Evolutionary conservation across 2,797 vertebrate genomes (phyloP).

Genomic region (Phrynocephalus vlangalii): DNA sequence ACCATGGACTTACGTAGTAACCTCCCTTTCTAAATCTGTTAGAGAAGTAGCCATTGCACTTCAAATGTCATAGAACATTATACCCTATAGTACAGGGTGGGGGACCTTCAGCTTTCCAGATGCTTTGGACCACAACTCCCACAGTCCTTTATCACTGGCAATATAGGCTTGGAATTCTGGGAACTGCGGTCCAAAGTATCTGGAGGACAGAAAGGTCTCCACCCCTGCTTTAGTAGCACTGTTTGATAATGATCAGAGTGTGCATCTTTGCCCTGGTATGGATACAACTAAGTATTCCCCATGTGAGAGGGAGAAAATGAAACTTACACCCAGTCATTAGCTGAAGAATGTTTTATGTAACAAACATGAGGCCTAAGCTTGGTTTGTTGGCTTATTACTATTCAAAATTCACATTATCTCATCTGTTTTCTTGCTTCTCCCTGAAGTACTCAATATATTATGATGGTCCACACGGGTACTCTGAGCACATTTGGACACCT

Average conservation of each 20-base stretch:
- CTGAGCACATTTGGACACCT: background rate
- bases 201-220: no score
- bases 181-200: no score
- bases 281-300: background rate
- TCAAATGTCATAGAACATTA: no score
- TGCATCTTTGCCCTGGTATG: background rate
- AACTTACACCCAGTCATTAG: background rate
- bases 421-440: background rate
- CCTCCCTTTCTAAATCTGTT: no score
- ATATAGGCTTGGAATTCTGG: no score
- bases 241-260: background rate
- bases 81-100: no score
- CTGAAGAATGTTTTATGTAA: background rate
- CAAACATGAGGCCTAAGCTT: background rate
- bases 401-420: background rate
- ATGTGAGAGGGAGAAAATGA: background rate
- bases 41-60: no score
- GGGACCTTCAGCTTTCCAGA: no score
- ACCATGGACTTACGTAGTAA: no score
- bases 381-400: background rate
- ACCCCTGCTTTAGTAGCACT: background rate
- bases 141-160: no score
- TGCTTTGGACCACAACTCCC: no score
- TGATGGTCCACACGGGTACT: background rate
- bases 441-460: background rate